Percentiles rank a stretch among this genome's conserved stretches.
phyloP scores from a whole-genome alignment of 2,888 invertebrate species.

The Craniophora ligustri region DNA sequence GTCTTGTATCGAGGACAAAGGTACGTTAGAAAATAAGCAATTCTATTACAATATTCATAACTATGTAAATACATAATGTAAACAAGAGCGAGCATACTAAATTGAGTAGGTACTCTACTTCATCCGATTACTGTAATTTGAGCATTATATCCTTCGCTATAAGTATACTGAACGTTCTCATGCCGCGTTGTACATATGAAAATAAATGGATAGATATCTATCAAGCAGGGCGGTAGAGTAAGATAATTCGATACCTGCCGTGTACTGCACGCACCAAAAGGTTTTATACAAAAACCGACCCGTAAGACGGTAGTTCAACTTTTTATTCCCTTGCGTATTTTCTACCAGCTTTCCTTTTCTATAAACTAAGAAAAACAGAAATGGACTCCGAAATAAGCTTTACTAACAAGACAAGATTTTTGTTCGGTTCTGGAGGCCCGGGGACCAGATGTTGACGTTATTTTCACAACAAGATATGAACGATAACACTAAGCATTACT shows the following conservation, averaged over 20 bases:
- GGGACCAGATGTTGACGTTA: conserved; percentile 31
- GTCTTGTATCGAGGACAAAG: no score
- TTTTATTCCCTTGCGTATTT: conserved; percentile 28
- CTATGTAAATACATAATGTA: conserved; percentile 13
- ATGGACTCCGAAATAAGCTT: conserved; percentile 9
- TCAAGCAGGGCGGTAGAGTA: conserved; percentile 55
- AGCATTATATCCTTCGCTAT: conserved; percentile 16
- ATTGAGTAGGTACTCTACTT: conserved; percentile 11
- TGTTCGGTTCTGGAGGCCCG: background rate
- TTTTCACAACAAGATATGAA: conserved; percentile 26
- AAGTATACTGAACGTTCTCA: conserved; percentile 1
- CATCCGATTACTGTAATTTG: conserved; percentile 31
- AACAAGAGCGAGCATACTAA: conserved; percentile 19
- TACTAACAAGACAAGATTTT: conserved; percentile 10
- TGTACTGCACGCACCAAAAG: conserved; percentile 21
- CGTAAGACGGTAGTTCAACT: background rate
- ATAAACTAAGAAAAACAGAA: background rate
- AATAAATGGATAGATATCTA: conserved; percentile 57
- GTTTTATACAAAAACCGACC: conserved; percentile 7
- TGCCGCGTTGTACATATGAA: conserved; percentile 19
- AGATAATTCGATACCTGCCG: conserved; percentile 58
- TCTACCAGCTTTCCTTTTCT: background rate
- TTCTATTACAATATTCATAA: conserved; percentile 16
- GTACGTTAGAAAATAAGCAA: background rate
- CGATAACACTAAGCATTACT: conserved; percentile 9